Conservation (phyloP, 1,140 invertebrate species). For the Musca domestica region DNA sequence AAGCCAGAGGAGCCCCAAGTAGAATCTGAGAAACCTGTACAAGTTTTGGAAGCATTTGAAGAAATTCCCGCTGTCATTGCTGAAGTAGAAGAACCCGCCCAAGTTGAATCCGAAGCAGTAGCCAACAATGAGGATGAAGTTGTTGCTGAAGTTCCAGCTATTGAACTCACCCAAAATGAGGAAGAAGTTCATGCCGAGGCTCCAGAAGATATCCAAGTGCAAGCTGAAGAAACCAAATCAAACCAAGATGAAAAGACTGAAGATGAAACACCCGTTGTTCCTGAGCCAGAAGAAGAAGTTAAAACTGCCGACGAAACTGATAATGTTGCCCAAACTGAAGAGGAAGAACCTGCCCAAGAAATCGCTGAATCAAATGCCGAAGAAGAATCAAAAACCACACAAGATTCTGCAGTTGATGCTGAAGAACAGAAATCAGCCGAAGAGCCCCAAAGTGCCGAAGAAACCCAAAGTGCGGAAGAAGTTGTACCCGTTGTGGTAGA, state of each 20-base stretch:
- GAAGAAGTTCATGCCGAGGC: neutral
- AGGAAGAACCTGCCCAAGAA: neutral
- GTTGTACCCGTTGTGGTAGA: neutral
- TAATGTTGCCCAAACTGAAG: neutral
- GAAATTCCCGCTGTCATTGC: slow-evolving; percentile 13
- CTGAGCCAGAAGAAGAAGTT: neutral
- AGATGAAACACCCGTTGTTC: neutral
- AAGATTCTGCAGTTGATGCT: neutral
- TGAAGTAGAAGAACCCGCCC: neutral
- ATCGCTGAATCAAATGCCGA: neutral
- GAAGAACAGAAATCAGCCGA: neutral
- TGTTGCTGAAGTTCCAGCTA: neutral
- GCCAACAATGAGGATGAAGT: neutral
- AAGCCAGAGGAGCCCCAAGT: neutral
- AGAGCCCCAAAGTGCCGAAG: neutral
- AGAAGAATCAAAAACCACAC: neutral
- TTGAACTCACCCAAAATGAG: neutral
- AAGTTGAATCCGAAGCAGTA: neutral
- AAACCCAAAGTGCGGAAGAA: neutral
- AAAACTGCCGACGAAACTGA: slow-evolving; percentile 9
- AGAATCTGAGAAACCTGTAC: neutral
- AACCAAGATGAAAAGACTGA: neutral
- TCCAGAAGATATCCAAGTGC: no score
- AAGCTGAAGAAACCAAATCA: neutral
- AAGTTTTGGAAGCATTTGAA: slow-evolving; percentile 11